Conservation (phyloP, 1,140 invertebrate species). For the Drosophila tsacasi region DNA sequence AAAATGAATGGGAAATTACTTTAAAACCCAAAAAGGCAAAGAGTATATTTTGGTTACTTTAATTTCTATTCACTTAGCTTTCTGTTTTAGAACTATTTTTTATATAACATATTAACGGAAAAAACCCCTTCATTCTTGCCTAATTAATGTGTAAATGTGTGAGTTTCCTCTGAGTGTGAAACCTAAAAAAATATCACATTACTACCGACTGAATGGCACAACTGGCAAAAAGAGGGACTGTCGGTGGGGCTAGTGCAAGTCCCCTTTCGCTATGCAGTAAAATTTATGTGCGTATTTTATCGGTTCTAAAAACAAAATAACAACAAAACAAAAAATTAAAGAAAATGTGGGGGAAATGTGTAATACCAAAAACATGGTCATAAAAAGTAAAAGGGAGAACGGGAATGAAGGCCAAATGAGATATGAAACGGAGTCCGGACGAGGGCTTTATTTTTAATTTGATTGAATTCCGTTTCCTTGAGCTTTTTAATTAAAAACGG, state of each 20-base stretch:
- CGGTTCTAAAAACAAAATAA: conserved; percentile 31
- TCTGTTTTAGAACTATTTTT: neutral
- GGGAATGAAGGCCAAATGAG: neutral
- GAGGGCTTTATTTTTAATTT: conserved; percentile 42
- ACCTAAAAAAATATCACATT: conserved; percentile 22
- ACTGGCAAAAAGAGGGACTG: neutral
- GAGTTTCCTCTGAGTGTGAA: neutral
- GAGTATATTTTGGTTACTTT: neutral
- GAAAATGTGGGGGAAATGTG: conserved; percentile 15
- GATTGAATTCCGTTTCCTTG: conserved; percentile 49
- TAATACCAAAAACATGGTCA: conserved; percentile 24
- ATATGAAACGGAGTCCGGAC: neutral
- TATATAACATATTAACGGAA: no score
- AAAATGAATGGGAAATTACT: neutral
- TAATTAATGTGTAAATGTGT: neutral
- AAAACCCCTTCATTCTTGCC: neutral
- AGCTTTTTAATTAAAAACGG: conserved; percentile 51
- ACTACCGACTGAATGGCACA: conserved; percentile 3
- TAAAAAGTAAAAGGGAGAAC: conserved; percentile 3
- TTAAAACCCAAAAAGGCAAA: neutral
- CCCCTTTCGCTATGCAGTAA: conserved; percentile 30
- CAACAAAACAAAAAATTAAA: conserved; percentile 14
- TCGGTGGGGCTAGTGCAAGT: neutral
- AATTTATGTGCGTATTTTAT: conserved; percentile 57
- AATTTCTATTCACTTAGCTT: neutral